Evolutionary conservation across 2,113 vertebrate genomes (phyloP).

Genomic region (Datnioides undecimradiatus): DNA sequence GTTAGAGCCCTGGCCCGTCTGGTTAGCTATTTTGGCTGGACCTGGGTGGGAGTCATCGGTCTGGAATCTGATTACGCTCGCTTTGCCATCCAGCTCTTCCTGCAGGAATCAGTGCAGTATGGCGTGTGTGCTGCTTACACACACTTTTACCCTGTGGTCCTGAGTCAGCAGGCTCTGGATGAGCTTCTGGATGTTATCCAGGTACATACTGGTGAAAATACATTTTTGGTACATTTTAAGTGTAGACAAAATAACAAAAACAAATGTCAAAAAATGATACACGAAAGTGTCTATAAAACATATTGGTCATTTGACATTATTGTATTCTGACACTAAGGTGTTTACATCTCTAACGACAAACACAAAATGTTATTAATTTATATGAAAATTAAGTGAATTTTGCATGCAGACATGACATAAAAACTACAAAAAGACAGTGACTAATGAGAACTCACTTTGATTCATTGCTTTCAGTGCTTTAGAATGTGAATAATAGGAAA

Average conservation of each 20-base stretch:
- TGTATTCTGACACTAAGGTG: too few species aligned
- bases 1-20: conserved; percentile 78
- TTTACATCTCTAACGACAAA: too few species aligned
- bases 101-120: conserved; percentile 74
- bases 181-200: conserved; percentile 70
- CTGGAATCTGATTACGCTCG: conserved; percentile 80
- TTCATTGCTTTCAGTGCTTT: too few species aligned
- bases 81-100: conserved; percentile 82
- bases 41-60: conserved; percentile 83
- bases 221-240: background rate
- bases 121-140: conserved; percentile 79
- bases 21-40: conserved; percentile 81
- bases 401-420: too few species aligned
- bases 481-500: too few species aligned
- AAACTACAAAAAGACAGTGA: too few species aligned
- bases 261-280: too few species aligned
- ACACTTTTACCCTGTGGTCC: conserved; percentile 73
- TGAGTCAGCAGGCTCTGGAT: conserved; percentile 58
- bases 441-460: too few species aligned
- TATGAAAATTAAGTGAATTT: too few species aligned
- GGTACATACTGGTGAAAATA: conserved; percentile 21
- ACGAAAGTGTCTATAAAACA: too few species aligned
- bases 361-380: too few species aligned
- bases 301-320: too few species aligned
- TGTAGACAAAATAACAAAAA: background rate